Base-by-base conservation (phyloP, 2,797 vertebrate genomes). In the Helicolenus hilgendorfi region DNA sequence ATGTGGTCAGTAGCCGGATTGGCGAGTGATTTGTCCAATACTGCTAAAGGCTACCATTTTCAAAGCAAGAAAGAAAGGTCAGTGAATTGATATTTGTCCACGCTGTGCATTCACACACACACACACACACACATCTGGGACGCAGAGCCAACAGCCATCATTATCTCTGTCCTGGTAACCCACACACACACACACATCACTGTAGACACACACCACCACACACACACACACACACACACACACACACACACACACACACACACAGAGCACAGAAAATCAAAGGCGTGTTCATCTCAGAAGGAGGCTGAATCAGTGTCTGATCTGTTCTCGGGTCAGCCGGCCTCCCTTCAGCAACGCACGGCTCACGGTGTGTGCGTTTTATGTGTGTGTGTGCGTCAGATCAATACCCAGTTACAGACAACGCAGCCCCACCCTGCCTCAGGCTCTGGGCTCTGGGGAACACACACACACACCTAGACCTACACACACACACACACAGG, bases 381-480 rank as follows among this genome's bases (percentile, higher is more conserved):
- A 33, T 72, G 24, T 72, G 22, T 84, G 73, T 68, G 38, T 84
- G 83, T 78, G 49, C 49, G 78, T 89, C 7, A 77, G 88, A 96
- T 96, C 95, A 91, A 96, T 96, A 96, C 59, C 59, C 49, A 80
- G 90, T 92, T 93, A 88, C 77, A 89, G 91, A 87, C 71, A 72
- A 83, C 71, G 68, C 58, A 80, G 77, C 93, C 79, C 59, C 84
- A 58, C 86, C 88, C 72, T 26, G 80, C 84, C 77, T 91, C 65
- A 59, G 81, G 74, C 53, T 59, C 49, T 55, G 22, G 29, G 59
- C 83, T 86, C 26, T 9, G 22, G 81, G 62, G 69, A 75, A 64
- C 33, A 71, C 73, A 56, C 26, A 56, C 71, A 53, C 81, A 68
- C 60, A 74, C 26, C n/a, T 24, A 77, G 60, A 79, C 53, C 33